Evolutionary conservation across 2,888 invertebrate genomes (phyloP).

Genomic region (Cenopis cana): DNA sequence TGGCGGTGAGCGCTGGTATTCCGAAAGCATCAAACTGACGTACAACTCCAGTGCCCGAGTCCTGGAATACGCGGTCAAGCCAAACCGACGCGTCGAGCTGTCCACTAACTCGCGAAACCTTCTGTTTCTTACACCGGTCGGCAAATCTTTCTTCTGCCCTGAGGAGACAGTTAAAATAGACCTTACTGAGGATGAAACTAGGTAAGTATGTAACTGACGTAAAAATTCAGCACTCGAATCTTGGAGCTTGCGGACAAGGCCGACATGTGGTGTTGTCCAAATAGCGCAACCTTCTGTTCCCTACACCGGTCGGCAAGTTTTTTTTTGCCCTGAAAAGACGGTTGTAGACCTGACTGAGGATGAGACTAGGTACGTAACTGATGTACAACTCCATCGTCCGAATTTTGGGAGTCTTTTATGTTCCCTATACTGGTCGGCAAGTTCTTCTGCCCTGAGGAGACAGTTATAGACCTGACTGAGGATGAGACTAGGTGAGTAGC

Average conservation of each 20-base stretch:
- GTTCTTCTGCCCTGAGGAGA: no score
- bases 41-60: conserved; percentile 88
- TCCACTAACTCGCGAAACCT: conserved; percentile 86
- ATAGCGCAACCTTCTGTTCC: conserved; percentile 64
- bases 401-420: no score
- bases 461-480: no score
- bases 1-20: conserved; percentile 95
- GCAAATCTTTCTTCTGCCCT: conserved; percentile 14
- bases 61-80: conserved; percentile 86
- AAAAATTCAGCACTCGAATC: no score
- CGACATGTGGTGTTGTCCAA: conserved; percentile 83
- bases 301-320: not conserved
- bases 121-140: conserved; percentile 88
- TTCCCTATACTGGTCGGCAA: no score
- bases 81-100: conserved; percentile 80
- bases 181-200: not conserved
- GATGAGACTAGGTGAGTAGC: no score
- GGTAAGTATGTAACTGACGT: no score
- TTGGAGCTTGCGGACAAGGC: conserved; percentile 83
- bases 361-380: no score
- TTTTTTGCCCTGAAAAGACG: not conserved
- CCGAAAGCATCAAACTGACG: conserved; percentile 89
- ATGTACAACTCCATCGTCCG: no score
- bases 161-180: conserved; percentile 15
- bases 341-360: not conserved